Base-by-base conservation (phyloP, 2,797 vertebrate species). In the Morus bassanus region DNA sequence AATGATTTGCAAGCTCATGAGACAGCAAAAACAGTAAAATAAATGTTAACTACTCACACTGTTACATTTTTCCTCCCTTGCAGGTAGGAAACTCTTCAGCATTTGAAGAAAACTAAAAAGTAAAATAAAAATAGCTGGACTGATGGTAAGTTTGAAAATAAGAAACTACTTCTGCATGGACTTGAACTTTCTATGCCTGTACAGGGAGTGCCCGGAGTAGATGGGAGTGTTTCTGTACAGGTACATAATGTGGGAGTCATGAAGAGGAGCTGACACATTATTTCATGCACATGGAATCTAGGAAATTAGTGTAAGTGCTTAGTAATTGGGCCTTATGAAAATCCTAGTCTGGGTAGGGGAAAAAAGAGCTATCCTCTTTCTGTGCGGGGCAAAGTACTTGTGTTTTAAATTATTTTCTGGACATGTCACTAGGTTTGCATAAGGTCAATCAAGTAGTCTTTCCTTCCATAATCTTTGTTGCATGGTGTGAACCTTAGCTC, bases 311-410 rank as follows among this genome's bases (percentile, higher is more conserved):
- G 3, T 31, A 76, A 84, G 4, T 24, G 11, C 15, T 89, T 89
- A 79, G 12, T 76, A 82, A 41, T 6, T 63, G 16, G 28, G 9
- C 6, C 84, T 86, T 78, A 50, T 21, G 7, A n/a, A 54, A 78
- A 7, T 2, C 6, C 6, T 28, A 33, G 37, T 23, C 22, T 63
- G 7, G 9, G 1, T 8, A 57, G 2, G 4, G 1, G 4, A 35
- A 53, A 63, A 72, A 45, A 57, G 17, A 81, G 4, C 15, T 54
- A 24, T 41, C 10, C 4, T 88, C 9, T 85, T 75, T 85, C 28
- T 51, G 7, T 51, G 31, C 59, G 13, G 2, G 30, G 8, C 10
- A 68, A n/a, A 70, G 31, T 45, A 87, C 7, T 73, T 65, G 14
- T 33, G 21, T 46, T 59, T 74, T 51, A 31, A 50, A 63, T 53